Evolutionary conservation across 37 sponge, comb jelly and placozoan species (phyloP).

Genomic region (Agelas oroides): DNA sequence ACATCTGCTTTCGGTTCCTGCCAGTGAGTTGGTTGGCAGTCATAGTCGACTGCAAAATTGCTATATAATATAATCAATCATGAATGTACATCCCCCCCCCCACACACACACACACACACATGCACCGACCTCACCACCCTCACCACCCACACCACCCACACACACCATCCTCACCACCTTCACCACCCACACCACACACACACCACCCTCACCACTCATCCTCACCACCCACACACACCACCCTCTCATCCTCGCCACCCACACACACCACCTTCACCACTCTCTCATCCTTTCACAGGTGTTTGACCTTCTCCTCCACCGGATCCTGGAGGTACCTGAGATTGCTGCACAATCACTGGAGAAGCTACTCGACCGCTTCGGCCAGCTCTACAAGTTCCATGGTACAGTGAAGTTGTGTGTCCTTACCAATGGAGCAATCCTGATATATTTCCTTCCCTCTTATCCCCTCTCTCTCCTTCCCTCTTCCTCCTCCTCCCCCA

Average conservation of each 20-base stretch:
- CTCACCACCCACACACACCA: too few species aligned
- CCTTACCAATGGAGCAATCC: neutral
- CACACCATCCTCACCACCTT: too few species aligned
- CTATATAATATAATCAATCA: neutral
- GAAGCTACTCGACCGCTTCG: slow-evolving; percentile 53
- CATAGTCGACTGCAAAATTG: neutral
- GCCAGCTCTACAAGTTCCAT: slow-evolving; percentile 83
- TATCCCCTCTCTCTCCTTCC: neutral
- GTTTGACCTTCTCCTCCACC: slow-evolving; percentile 80
- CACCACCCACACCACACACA: too few species aligned
- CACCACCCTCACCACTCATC: too few species aligned
- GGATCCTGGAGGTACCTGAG: slow-evolving; percentile 72
- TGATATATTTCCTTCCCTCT: neutral
- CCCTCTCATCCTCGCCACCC: neutral
- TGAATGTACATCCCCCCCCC: neutral
- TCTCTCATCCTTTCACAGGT: slow-evolving; percentile 54
- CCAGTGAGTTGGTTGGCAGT: slow-evolving; percentile 34
- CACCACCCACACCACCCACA: too few species aligned
- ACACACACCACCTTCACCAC: too few species aligned
- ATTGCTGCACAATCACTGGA: slow-evolving; percentile 48
- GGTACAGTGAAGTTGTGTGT: slow-evolving; percentile 28
- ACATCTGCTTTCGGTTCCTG: slow-evolving; percentile 73
- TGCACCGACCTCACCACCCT: too few species aligned
- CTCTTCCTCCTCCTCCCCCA: neutral
- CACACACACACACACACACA: too few species aligned